Evolutionary conservation across 2,797 vertebrate genomes (phyloP).

Genomic region (Prunella strophiata): DNA sequence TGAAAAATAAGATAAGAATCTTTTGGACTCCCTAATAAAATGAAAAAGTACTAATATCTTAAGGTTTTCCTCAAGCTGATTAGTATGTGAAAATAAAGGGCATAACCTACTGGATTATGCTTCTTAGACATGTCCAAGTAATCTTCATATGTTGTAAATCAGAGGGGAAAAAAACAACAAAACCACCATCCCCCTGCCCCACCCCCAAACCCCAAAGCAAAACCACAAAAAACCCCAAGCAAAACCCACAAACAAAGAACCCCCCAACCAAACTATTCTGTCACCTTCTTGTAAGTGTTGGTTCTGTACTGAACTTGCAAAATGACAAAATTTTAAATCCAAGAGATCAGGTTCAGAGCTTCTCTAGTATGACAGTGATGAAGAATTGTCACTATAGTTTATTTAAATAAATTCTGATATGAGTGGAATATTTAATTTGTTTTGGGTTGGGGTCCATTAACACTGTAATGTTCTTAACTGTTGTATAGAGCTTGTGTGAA

Average conservation of each 20-base stretch:
- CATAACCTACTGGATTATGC: background rate
- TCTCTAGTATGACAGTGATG: background rate
- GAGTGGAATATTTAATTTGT: background rate
- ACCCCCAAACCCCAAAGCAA: background rate
- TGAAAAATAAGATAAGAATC: background rate
- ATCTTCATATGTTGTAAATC: background rate
- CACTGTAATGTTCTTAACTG: background rate
- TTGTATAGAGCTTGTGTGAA: background rate
- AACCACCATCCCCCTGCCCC: rapidly evolving
- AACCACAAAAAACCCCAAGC: background rate
- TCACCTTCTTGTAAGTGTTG: background rate
- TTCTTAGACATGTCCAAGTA: background rate
- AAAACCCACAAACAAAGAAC: background rate
- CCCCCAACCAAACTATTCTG: background rate
- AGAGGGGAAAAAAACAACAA: background rate
- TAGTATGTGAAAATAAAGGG: background rate
- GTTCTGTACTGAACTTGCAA: background rate
- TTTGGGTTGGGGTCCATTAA: background rate
- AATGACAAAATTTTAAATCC: background rate
- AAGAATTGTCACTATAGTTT: background rate
- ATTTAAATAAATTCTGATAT: background rate
- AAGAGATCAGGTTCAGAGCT: background rate
- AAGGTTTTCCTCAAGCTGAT: background rate
- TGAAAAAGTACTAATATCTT: background rate
- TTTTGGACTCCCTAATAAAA: background rate